phyloP scores from a whole-genome alignment of 2,113 vertebrate species.

The Phaethornis superciliosus region DNA sequence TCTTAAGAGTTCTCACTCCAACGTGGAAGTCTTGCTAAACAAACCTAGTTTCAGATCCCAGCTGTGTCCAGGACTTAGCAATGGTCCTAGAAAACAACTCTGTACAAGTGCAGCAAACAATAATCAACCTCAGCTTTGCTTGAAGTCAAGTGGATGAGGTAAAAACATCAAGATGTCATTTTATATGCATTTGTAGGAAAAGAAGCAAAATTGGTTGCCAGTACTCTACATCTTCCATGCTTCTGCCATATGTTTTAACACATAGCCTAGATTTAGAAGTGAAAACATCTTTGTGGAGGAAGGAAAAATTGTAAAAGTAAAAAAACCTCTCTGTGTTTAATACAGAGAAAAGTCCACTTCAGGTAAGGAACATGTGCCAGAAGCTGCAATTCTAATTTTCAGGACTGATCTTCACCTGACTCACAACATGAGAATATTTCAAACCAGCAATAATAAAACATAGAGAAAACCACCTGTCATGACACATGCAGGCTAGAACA shows the following conservation, averaged over 20 bases:
- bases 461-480: background rate
- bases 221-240: background rate
- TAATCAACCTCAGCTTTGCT: background rate
- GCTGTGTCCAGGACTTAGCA: rapidly evolving
- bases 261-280: constrained; percentile 16
- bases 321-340: background rate
- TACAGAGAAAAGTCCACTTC: background rate
- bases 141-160: background rate
- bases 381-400: background rate
- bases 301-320: constrained; percentile 1
- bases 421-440: background rate
- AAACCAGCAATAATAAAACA: background rate
- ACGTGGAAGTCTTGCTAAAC: background rate
- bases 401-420: background rate
- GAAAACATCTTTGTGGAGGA: constrained; percentile 50
- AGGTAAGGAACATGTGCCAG: background rate
- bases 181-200: background rate
- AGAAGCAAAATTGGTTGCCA: background rate
- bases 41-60: background rate
- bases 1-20: background rate
- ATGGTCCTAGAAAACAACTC: background rate
- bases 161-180: background rate
- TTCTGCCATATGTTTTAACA: constrained; percentile 54
- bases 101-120: background rate
- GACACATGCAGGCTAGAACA: background rate